Percentiles rank a stretch among this genome's conserved stretches.
These are phyloP conservation scores for Mya arenaria DNA, from an alignment of 1,140 invertebrate genomes.

Conservation along the genomic window DNA sequence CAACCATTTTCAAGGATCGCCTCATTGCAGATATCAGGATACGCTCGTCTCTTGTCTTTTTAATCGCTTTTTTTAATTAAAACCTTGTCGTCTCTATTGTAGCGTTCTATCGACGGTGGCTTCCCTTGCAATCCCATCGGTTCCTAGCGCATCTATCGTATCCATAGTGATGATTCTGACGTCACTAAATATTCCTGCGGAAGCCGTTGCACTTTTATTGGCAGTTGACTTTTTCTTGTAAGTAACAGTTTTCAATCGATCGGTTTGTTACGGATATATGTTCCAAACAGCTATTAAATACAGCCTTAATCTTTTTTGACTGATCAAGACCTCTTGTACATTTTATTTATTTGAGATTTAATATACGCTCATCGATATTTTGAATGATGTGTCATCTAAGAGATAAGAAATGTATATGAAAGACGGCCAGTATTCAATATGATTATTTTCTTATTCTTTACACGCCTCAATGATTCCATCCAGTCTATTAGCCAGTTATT, in stretches of 20 bases:
- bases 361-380: background rate
- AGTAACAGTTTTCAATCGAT: background rate
- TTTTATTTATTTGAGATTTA: background rate
- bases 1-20: background rate
- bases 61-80: background rate
- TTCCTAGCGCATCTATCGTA: slow-evolving; percentile 35
- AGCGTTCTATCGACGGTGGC: slow-evolving; percentile 39
- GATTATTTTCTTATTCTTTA: no score
- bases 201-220: background rate
- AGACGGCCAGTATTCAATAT: no score
- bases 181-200: slow-evolving; percentile 3
- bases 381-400: background rate
- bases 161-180: slow-evolving; percentile 45
- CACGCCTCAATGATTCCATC: no score
- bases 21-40: background rate
- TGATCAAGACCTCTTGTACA: background rate
- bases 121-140: slow-evolving; percentile 55
- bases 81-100: slow-evolving; percentile 4
- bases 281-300: no score
- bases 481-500: no score
- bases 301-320: no score
- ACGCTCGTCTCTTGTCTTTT: background rate
- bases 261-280: background rate
- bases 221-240: slow-evolving; percentile 14
- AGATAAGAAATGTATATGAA: background rate